These are phyloP conservation scores for Nyctibius grandis DNA, from an alignment of 2,797 vertebrate genomes.

Conservation along the genomic window DNA sequence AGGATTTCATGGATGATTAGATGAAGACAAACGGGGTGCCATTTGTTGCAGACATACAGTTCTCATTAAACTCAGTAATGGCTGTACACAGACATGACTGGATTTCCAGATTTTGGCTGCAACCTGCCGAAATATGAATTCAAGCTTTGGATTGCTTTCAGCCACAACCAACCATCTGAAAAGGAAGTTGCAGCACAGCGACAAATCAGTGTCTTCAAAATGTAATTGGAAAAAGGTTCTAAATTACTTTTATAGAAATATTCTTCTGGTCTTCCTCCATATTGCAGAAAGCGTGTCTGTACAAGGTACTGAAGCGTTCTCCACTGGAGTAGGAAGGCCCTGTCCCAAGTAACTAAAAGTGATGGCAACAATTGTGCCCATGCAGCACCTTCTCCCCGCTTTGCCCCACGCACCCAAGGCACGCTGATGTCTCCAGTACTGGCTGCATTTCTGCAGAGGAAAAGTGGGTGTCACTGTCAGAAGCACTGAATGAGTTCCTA, in stretches of 20 bases:
- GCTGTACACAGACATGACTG: neutral
- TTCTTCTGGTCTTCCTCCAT: neutral
- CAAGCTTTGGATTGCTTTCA: neutral
- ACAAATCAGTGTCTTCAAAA: neutral
- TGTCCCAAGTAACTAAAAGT: neutral
- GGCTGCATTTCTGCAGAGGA: neutral
- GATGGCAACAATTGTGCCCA: neutral
- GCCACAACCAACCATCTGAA: neutral
- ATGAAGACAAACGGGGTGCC: neutral
- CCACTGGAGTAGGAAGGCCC: neutral
- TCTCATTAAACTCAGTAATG: neutral
- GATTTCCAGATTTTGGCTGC: neutral
- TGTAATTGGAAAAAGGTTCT: neutral
- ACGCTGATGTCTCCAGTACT: neutral
- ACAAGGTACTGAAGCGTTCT: neutral
- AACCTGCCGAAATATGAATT: neutral
- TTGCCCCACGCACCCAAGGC: accelerated
- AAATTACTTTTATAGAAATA: neutral
- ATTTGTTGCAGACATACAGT: neutral
- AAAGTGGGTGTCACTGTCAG: neutral
- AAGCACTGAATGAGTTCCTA: neutral
- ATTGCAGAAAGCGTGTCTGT: neutral
- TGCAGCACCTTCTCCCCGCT: accelerated
- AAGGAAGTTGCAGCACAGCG: neutral
- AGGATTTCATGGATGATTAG: neutral